A percentile compares a stretch with the other conserved stretches of the same genome.
Evolutionary conservation across 2,888 invertebrate genomes (phyloP).

Genomic region (Cephonodes hylas): DNA sequence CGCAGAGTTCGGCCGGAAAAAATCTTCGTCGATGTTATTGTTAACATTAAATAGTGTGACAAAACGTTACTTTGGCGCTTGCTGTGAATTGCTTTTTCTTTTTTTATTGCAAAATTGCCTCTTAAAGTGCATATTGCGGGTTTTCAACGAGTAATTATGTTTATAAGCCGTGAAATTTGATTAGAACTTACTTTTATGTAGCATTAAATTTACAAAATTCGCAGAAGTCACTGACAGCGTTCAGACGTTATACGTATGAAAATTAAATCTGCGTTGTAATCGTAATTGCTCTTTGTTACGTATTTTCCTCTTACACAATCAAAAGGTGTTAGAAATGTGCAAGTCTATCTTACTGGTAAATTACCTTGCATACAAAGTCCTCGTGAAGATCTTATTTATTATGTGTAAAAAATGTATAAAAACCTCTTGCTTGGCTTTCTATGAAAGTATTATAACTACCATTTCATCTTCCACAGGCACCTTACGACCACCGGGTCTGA

Average conservation of each 20-base stretch:
- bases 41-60: not conserved
- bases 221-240: not conserved
- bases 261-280: too few species aligned
- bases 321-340: too few species aligned
- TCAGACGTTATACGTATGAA: not conserved
- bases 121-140: not conserved
- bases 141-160: not conserved
- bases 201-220: not conserved
- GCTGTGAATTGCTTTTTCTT: not conserved
- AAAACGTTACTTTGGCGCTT: not conserved
- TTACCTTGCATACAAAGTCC: too few species aligned
- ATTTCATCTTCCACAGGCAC: slow-evolving; percentile 82
- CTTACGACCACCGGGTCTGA: slow-evolving; percentile 92
- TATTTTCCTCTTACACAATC: too few species aligned
- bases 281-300: too few species aligned
- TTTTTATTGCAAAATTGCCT: not conserved
- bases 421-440: too few species aligned
- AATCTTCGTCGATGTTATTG: not conserved
- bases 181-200: not conserved
- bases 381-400: too few species aligned
- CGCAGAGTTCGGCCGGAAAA: not conserved
- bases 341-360: too few species aligned
- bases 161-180: not conserved
- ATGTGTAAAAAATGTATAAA: too few species aligned
- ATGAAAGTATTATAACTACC: not conserved